Percentiles rank a stretch among this genome's conserved stretches.
Conservation (phyloP, 2,888 invertebrate species). For the Andrena chrysosceles region DNA sequence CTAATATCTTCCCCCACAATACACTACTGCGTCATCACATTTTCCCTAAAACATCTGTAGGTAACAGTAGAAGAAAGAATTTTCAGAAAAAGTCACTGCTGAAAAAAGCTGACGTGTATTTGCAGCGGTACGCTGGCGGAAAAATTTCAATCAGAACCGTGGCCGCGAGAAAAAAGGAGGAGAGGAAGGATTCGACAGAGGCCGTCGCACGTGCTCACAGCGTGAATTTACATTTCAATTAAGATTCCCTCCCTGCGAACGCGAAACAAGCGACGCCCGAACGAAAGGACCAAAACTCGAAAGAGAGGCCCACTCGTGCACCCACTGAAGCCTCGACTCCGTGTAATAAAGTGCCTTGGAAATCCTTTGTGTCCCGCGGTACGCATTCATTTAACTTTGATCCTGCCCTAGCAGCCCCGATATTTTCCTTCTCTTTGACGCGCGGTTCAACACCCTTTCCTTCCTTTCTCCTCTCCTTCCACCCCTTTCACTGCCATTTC, state of each 20-base stretch:
- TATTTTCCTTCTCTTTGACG: constrained; percentile 44
- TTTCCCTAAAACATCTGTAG: background rate
- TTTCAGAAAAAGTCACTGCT: background rate
- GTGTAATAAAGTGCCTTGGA: constrained; percentile 67
- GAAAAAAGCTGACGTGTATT: background rate
- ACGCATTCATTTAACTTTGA: constrained; percentile 73
- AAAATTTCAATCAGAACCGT: constrained; percentile 6
- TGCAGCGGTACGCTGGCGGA: background rate
- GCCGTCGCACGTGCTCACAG: constrained; percentile 33
- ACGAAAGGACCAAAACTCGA: constrained; percentile 36
- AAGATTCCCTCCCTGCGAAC: constrained; percentile 48
- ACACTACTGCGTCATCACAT: no score
- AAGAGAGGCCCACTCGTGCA: constrained; percentile 24
- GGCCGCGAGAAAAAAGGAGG: background rate
- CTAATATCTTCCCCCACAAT: no score
- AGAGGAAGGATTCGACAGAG: constrained; percentile 31
- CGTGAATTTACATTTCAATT: constrained; percentile 67
- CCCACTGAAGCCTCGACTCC: constrained; percentile 33
- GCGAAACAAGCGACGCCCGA: constrained; percentile 38
- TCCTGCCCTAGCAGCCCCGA: constrained; percentile 46
- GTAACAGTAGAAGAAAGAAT: background rate
- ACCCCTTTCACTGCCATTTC: constrained; percentile 19
- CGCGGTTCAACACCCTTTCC: constrained; percentile 37
- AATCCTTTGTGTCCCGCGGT: constrained; percentile 57
- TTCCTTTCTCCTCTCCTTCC: background rate